Evolutionary conservation across 1,140 invertebrate genomes (phyloP).

Genomic region (Lasaia peninsularis): DNA sequence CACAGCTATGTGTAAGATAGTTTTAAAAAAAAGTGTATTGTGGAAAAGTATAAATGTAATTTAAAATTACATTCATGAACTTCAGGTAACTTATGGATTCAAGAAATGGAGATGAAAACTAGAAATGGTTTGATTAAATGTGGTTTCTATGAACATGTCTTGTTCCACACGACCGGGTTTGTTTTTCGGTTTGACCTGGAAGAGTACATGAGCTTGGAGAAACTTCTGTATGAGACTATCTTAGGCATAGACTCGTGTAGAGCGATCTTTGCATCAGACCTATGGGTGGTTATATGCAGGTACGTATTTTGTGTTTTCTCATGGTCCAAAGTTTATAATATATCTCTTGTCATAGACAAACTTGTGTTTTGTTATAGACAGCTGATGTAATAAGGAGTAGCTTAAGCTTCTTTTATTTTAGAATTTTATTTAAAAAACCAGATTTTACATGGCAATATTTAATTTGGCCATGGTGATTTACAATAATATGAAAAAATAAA

Average conservation of each 20-base stretch:
- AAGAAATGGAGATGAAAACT: not conserved
- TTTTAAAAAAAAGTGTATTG: too few relatives aligned
- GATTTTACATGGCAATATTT: too few relatives aligned
- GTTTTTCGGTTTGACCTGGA: constrained; percentile 26
- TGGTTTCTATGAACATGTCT: constrained; percentile 43
- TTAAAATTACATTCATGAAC: not conserved
- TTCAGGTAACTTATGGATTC: constrained; percentile 42
- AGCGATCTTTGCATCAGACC: constrained; percentile 45
- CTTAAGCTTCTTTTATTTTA: too few relatives aligned
- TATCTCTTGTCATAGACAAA: too few relatives aligned
- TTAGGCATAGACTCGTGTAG: constrained; percentile 36
- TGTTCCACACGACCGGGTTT: constrained; percentile 35
- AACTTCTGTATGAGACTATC: constrained; percentile 34
- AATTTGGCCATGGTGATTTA: too few relatives aligned
- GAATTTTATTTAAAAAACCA: too few relatives aligned
- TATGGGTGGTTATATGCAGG: constrained; percentile 50
- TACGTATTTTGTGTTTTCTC: constrained; percentile 28
- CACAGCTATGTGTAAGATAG: too few relatives aligned
- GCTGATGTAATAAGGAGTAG: too few relatives aligned
- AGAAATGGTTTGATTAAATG: constrained; percentile 14
- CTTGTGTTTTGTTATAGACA: too few relatives aligned
- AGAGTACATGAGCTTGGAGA: constrained; percentile 37
- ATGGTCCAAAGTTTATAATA: too few relatives aligned
- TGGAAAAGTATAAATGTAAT: too few relatives aligned
- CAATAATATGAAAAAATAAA: too few relatives aligned